Percentiles rank a stretch among this genome's conserved stretches.
These are phyloP conservation scores for Athene noctua DNA, from an alignment of 2,113 vertebrate species.

Conservation along the genomic window DNA sequence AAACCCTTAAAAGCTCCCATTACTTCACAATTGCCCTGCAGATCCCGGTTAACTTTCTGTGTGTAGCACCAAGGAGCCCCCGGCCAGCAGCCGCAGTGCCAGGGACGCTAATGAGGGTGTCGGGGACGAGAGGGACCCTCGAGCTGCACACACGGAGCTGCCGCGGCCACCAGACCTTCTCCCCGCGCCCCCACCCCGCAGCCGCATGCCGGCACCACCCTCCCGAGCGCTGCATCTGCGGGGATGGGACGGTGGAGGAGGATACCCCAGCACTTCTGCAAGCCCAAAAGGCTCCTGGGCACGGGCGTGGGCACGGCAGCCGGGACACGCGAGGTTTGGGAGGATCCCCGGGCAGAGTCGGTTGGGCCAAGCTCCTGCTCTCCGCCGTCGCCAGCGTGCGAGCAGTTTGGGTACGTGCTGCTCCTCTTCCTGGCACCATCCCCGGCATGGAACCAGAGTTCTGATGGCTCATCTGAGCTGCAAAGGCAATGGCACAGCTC, in stretches of 20 bases:
- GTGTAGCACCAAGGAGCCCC: neutral
- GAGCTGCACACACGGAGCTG: rapidly evolving
- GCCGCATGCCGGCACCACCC: neutral
- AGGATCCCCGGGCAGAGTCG: neutral
- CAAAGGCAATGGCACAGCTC: neutral
- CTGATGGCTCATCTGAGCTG: neutral
- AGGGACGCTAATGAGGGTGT: neutral
- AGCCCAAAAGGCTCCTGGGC: neutral
- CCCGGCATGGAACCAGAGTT: neutral
- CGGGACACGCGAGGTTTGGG: rapidly evolving
- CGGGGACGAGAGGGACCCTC: rapidly evolving
- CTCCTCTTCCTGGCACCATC: neutral
- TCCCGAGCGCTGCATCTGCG: rapidly evolving
- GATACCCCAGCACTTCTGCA: neutral
- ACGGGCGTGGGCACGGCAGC: rapidly evolving
- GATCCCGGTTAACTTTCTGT: constrained; percentile 8
- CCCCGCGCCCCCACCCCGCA: rapidly evolving
- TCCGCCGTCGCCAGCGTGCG: neutral
- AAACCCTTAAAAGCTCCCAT: constrained; percentile 1
- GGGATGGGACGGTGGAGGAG: neutral
- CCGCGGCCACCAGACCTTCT: neutral
- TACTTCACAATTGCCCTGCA: neutral
- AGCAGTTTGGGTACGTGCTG: neutral
- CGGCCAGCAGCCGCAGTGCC: neutral
- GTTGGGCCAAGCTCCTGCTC: neutral